phyloP scores from a whole-genome alignment of 92 coral and sea anemone genomes.

The Epizoanthus stellaris region DNA sequence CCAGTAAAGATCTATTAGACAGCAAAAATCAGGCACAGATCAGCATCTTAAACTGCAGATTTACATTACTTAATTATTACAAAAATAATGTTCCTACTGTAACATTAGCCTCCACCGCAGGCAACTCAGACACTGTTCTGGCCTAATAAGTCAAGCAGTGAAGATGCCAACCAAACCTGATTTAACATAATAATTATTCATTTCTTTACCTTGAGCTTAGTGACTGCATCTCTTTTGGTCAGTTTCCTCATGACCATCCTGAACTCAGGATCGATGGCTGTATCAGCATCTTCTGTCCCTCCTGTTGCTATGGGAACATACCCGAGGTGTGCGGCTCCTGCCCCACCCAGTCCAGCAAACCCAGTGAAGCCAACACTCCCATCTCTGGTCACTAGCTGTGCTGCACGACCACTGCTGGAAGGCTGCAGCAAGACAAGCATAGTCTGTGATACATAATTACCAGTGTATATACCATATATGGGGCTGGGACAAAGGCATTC shows the following conservation, averaged over 20 bases:
- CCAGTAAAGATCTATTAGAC: no score
- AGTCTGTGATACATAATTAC: no score
- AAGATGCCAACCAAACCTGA: background rate
- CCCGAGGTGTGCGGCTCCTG: conserved; percentile 79
- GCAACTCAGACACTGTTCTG: background rate
- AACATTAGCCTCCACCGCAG: no score
- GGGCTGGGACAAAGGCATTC: no score
- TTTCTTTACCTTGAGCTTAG: conserved; percentile 81
- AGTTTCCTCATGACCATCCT: conserved; percentile 94
- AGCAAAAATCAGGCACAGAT: no score
- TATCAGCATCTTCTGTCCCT: conserved; percentile 74
- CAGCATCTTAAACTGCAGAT: no score
- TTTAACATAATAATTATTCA: no score
- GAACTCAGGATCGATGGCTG: conserved; percentile 83
- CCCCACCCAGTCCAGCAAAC: conserved; percentile 72
- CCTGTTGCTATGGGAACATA: conserved; percentile 87
- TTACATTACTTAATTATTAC: no score
- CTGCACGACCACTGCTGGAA: conserved; percentile 99
- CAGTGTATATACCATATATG: no score
- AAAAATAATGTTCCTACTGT: no score
- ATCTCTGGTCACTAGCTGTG: conserved; percentile 84
- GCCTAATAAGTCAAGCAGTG: background rate
- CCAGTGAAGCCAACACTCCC: conserved; percentile 93
- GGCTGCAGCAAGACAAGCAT: conserved; percentile 60
- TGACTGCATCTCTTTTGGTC: conserved; percentile 91